A percentile compares a stretch with the other conserved stretches of the same genome.
Evolutionary conservation across 2,888 invertebrate species (phyloP).

Genomic region (Drosophila flavopinicola): DNA sequence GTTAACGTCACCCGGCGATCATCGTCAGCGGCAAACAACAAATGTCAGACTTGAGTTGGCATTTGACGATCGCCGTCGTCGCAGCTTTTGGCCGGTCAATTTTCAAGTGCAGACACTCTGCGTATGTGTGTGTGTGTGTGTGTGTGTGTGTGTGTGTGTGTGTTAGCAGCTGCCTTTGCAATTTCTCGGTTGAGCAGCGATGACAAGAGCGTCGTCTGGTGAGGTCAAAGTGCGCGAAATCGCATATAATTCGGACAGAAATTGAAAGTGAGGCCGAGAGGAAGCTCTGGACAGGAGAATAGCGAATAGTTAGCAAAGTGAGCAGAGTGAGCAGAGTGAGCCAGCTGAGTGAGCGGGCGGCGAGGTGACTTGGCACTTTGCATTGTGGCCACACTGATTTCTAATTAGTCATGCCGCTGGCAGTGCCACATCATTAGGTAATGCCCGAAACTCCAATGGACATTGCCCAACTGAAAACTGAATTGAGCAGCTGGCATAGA

Average conservation of each 20-base stretch:
- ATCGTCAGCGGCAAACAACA: constrained; percentile 47
- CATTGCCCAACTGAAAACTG: constrained; percentile 45
- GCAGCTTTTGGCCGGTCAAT: constrained; percentile 63
- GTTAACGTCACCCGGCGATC: constrained; percentile 44
- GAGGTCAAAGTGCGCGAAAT: constrained; percentile 70
- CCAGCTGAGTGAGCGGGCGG: background rate
- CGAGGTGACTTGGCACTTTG: constrained; percentile 64
- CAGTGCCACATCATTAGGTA: constrained; percentile 66
- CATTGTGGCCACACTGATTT: constrained; percentile 53
- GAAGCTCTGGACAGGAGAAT: constrained; percentile 3
- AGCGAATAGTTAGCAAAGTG: background rate
- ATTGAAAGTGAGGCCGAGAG: constrained; percentile 64
- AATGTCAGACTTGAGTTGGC: constrained; percentile 65
- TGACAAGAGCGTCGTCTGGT: constrained; percentile 42
- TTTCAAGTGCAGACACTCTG: constrained; percentile 52
- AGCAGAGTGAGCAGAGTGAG: background rate
- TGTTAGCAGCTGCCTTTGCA: constrained; percentile 63
- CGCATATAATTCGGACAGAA: constrained; percentile 63
- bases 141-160: constrained; percentile 15
- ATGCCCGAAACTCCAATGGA: constrained; percentile 44
- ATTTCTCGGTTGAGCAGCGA: constrained; percentile 70
- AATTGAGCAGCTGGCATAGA: constrained; percentile 53
- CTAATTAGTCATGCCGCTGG: constrained; percentile 72
- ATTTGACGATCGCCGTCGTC: constrained; percentile 65
- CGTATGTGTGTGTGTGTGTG: background rate